Evolutionary conservation across 2,113 vertebrate genomes (phyloP).

Genomic region (Muscicapa adusta): DNA sequence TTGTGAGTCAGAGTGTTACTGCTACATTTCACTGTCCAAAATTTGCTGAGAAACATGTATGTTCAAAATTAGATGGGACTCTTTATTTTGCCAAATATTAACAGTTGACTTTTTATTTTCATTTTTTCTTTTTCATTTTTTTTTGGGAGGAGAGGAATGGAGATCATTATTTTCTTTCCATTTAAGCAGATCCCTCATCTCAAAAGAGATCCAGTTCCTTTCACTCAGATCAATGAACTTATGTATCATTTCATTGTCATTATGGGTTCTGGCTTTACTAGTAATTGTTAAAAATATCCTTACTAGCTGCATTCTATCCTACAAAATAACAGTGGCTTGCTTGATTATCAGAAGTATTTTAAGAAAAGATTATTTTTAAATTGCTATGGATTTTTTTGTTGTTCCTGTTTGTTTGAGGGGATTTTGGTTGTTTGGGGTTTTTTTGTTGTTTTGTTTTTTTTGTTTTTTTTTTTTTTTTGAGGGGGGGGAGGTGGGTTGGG

Average conservation of each 20-base stretch:
- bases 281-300: neutral
- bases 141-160: neutral
- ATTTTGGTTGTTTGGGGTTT: too few relatives aligned
- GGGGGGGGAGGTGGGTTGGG: too few relatives aligned
- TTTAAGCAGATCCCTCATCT: neutral
- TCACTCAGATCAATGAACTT: neutral
- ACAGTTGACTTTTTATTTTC: neutral
- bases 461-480: too few relatives aligned
- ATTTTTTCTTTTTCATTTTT: neutral
- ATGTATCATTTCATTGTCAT: neutral
- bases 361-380: neutral
- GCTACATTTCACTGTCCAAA: neutral
- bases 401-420: neutral
- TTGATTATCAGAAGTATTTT: neutral
- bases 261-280: neutral
- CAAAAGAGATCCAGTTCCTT: neutral
- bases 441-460: too few relatives aligned
- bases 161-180: neutral
- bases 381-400: neutral
- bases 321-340: neutral
- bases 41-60: neutral
- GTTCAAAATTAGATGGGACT: neutral
- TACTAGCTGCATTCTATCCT: neutral
- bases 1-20: neutral
- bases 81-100: neutral